phyloP scores from a whole-genome alignment of 2,888 invertebrate genomes.

The Halictus quadricinctus region DNA sequence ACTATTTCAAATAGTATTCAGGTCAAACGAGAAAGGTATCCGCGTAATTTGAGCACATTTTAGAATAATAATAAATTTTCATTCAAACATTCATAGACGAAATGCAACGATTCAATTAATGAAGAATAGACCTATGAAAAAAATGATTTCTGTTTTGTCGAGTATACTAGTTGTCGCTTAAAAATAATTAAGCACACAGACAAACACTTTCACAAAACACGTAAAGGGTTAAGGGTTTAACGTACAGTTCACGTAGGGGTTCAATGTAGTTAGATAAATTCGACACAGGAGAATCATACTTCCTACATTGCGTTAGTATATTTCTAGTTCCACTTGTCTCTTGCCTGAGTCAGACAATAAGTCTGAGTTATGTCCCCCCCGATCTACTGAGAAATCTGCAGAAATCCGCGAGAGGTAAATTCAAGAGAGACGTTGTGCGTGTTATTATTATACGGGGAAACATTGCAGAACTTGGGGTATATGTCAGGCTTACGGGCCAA shows the following conservation, averaged over 20 bases:
- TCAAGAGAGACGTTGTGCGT: neutral
- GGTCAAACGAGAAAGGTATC: no score
- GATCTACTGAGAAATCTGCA: neutral
- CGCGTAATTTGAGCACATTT: neutral
- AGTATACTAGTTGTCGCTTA: neutral
- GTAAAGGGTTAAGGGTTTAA: neutral
- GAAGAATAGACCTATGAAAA: neutral
- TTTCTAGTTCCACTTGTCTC: conserved; percentile 47
- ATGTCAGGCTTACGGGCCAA: neutral
- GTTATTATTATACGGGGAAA: neutral
- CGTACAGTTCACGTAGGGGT: neutral
- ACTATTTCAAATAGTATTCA: neutral
- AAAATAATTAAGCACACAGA: neutral
- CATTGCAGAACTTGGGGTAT: neutral
- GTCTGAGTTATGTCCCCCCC: neutral
- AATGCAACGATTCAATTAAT: neutral
- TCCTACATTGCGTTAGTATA: conserved; percentile 20
- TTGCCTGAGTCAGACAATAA: conserved; percentile 48
- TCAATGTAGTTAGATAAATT: neutral
- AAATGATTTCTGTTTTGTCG: neutral
- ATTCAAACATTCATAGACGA: neutral
- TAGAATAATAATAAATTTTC: neutral
- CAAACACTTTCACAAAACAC: neutral
- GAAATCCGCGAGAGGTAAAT: neutral
- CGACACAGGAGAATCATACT: neutral